These are phyloP conservation scores for Harpagus bidentatus DNA, from an alignment of 2,113 vertebrate species.

Conservation along the genomic window DNA sequence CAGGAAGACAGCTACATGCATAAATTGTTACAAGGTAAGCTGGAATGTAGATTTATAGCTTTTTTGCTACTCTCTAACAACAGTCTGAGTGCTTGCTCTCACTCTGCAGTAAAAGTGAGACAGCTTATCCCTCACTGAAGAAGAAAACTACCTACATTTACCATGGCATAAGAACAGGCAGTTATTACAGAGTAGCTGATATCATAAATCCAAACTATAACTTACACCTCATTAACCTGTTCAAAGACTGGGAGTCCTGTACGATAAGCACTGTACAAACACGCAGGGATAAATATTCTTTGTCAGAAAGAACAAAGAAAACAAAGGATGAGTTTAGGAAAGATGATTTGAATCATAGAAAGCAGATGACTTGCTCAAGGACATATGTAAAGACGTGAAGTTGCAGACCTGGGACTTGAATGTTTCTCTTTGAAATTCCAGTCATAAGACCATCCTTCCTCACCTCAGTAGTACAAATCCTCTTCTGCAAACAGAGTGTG, in stretches of 20 bases:
- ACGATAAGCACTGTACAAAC: not conserved
- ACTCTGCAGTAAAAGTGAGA: not conserved
- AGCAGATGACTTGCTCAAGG: not conserved
- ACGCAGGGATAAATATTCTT: not conserved
- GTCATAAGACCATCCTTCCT: not conserved
- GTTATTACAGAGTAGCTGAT: not conserved
- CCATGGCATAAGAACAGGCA: not conserved
- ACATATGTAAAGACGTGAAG: not conserved
- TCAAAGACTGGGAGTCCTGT: not conserved
- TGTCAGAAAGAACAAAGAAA: constrained; percentile 3
- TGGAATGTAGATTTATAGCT: not conserved
- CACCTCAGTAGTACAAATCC: not conserved
- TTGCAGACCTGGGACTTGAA: not conserved
- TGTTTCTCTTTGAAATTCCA: not conserved
- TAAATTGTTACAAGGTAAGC: not conserved
- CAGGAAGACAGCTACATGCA: not conserved
- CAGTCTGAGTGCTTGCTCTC: not conserved
- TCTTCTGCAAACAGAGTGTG: not conserved
- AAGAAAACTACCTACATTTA: not conserved
- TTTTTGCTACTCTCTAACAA: not conserved
- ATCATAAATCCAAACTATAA: constrained; percentile 12
- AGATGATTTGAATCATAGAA: accelerated
- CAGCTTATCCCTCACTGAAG: not conserved
- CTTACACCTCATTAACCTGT: constrained; percentile 33
- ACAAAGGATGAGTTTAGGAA: not conserved